Percentiles rank a stretch among this genome's conserved stretches.
phyloP scores from a whole-genome alignment of 1,140 invertebrate genomes.

The Agraylea sexmaculata region DNA sequence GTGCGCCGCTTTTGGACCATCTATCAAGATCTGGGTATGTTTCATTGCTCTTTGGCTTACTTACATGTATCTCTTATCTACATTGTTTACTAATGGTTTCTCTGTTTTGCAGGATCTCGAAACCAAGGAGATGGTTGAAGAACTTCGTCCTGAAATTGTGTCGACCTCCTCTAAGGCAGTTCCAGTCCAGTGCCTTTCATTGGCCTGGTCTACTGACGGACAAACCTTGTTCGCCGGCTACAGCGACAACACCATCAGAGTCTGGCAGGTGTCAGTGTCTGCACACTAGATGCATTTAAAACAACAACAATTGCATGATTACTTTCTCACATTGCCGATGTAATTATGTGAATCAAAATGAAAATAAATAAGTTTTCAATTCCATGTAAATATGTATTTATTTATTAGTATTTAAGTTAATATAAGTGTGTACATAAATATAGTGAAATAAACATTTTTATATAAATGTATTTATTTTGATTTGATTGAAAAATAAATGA shows the following conservation, averaged over 20 bases:
- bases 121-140: slow-evolving; percentile 98
- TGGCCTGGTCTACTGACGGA: slow-evolving; percentile 98
- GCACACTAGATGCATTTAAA: too few species aligned
- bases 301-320: too few species aligned
- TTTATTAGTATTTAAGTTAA: too few species aligned
- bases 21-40: slow-evolving; percentile 94
- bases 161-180: slow-evolving; percentile 66
- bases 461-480: too few species aligned
- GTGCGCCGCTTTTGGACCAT: slow-evolving; percentile 97
- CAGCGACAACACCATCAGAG: slow-evolving; percentile 95
- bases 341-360: too few species aligned
- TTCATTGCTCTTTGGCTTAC: background rate
- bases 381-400: too few species aligned
- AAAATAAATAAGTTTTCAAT: too few species aligned
- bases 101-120: slow-evolving; percentile 75
- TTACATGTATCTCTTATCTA: slow-evolving; percentile 1
- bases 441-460: too few species aligned
- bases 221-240: slow-evolving; percentile 99
- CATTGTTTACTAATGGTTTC: slow-evolving; percentile 3
- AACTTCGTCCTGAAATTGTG: slow-evolving; percentile 90
- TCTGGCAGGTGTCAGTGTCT: slow-evolving; percentile 93
- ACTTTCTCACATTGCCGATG: too few species aligned
- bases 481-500: too few species aligned
- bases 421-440: too few species aligned
- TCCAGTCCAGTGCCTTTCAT: slow-evolving; percentile 89